Evolutionary conservation across 1,140 invertebrate genomes (phyloP).

Genomic region (Drosophila nigrodunni): DNA sequence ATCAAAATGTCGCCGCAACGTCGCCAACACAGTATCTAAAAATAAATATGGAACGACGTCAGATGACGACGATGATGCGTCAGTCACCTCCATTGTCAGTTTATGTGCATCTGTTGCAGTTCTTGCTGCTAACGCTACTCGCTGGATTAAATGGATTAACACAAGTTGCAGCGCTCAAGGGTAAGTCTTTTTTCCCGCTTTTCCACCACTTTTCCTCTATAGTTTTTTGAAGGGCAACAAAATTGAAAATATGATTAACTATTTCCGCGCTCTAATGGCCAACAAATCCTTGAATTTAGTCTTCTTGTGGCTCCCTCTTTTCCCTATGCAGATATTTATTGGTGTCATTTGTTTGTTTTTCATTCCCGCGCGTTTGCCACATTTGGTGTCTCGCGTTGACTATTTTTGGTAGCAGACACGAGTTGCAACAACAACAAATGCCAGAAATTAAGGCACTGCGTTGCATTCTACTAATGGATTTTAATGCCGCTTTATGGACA

Average conservation of each 20-base stretch:
- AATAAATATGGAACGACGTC: slow-evolving; percentile 46
- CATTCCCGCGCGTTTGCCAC: slow-evolving; percentile 51
- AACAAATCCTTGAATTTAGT: slow-evolving; percentile 68
- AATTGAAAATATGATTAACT: slow-evolving; percentile 54
- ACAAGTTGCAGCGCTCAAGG: slow-evolving; percentile 79
- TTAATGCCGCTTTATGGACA: slow-evolving; percentile 74
- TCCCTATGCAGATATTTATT: slow-evolving; percentile 64
- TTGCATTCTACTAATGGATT: slow-evolving; percentile 73
- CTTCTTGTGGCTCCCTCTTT: slow-evolving; percentile 12
- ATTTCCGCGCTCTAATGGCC: slow-evolving; percentile 55
- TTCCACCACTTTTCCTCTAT: neutral
- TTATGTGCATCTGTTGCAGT: slow-evolving; percentile 18
- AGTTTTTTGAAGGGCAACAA: slow-evolving; percentile 60
- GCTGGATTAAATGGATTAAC: slow-evolving; percentile 82
- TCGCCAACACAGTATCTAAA: slow-evolving; percentile 56
- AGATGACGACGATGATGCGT: slow-evolving; percentile 49
- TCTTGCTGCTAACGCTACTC: slow-evolving; percentile 50
- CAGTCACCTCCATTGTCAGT: slow-evolving; percentile 39
- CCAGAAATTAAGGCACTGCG: slow-evolving; percentile 64
- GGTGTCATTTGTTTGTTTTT: slow-evolving; percentile 66
- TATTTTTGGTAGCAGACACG: slow-evolving; percentile 61
- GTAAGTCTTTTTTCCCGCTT: slow-evolving; percentile 54
- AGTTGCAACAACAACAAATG: slow-evolving; percentile 49
- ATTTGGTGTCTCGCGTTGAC: slow-evolving; percentile 55
- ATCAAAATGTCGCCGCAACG: slow-evolving; percentile 63